phyloP scores from a whole-genome alignment of 2,888 invertebrate genomes.

The Parnassius mnemosyne region DNA sequence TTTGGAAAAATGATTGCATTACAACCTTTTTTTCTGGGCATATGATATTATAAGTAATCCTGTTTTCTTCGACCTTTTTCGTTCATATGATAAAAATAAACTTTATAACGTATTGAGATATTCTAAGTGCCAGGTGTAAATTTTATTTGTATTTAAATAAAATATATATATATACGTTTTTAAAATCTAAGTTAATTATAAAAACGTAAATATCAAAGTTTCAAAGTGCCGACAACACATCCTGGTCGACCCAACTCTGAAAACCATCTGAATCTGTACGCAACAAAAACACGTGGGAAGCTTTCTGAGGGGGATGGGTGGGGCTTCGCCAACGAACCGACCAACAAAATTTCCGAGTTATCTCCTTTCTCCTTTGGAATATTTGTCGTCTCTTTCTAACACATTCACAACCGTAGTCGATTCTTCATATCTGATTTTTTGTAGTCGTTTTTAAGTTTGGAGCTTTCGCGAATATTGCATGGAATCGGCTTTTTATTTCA shows the following conservation, averaged over 20 bases:
- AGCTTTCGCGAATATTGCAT: constrained; percentile 46
- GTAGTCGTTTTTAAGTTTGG: constrained; percentile 56
- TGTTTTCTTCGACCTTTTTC: too few relatives aligned
- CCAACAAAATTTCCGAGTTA: constrained; percentile 41
- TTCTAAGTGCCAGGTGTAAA: too few relatives aligned
- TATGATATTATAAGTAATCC: too few relatives aligned
- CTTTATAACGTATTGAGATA: too few relatives aligned
- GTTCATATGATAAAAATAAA: too few relatives aligned
- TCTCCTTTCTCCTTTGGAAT: constrained; percentile 38
- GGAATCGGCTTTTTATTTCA: constrained; percentile 46
- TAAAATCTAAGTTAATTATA: too few relatives aligned
- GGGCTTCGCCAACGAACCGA: constrained; percentile 30
- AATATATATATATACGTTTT: not conserved
- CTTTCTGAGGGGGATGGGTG: constrained; percentile 47
- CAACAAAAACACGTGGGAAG: constrained; percentile 65
- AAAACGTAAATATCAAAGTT: constrained; percentile 42
- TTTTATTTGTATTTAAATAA: not conserved
- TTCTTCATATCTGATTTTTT: constrained; percentile 67
- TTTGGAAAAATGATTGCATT: too few relatives aligned
- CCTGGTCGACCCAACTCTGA: constrained; percentile 40
- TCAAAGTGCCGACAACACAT: constrained; percentile 38
- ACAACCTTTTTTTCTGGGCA: too few relatives aligned
- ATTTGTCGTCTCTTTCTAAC: constrained; percentile 44
- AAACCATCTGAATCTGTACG: constrained; percentile 46
- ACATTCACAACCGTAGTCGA: constrained; percentile 63